phyloP scores from a whole-genome alignment of 2,888 invertebrate species.

The Tolmerus cingulatus region DNA sequence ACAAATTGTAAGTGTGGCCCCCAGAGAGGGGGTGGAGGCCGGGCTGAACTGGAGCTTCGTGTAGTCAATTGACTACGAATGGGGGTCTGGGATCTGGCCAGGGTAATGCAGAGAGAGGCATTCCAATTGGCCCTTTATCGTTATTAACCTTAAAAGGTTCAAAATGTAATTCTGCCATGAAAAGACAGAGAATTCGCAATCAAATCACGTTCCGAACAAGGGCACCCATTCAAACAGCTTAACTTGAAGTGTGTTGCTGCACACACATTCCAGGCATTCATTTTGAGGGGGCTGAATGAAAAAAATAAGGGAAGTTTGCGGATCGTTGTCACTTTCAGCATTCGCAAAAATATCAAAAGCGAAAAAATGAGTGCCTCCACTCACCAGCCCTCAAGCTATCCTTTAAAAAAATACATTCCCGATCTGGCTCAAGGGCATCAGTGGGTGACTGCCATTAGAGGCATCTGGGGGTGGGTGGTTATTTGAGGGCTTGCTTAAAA shows the following conservation, averaged over 20 bases:
- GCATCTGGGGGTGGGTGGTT: neutral
- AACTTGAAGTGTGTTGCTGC: slow-evolving; percentile 10
- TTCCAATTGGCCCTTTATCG: slow-evolving; percentile 26
- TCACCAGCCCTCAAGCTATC: neutral
- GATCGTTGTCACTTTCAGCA: slow-evolving; percentile 1
- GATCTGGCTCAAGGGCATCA: neutral
- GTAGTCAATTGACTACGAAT: slow-evolving; percentile 27
- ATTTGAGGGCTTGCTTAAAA: neutral
- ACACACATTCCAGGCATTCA: slow-evolving; percentile 18
- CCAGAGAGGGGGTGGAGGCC: neutral
- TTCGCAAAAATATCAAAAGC: slow-evolving; percentile 28
- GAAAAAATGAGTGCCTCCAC: neutral
- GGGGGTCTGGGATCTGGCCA: neutral
- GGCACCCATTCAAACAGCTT: slow-evolving; percentile 25
- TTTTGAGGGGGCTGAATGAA: neutral
- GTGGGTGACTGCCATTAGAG: neutral
- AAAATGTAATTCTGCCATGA: slow-evolving; percentile 19
- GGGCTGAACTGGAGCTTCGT: neutral
- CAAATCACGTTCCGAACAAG: slow-evolving; percentile 23
- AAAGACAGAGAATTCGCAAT: slow-evolving; percentile 32
- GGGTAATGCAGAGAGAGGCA: neutral
- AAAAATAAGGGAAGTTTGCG: slow-evolving; percentile 9
- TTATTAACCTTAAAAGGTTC: slow-evolving; percentile 32
- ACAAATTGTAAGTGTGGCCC: slow-evolving; percentile 1
- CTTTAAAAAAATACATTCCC: neutral